Conservation (phyloP, 2,797 vertebrate species). For the Rhinichthys osculus region DNA sequence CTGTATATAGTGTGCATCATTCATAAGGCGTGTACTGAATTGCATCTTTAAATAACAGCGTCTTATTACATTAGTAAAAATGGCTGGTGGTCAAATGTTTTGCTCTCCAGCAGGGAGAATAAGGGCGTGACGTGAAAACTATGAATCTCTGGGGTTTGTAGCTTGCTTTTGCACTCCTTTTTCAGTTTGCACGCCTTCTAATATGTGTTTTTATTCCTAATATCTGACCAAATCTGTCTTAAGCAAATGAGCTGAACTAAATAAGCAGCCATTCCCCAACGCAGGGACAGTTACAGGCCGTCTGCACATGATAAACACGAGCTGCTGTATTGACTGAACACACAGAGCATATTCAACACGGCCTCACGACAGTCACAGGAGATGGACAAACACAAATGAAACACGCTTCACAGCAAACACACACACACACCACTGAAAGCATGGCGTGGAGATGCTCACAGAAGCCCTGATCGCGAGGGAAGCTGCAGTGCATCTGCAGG, state of each 20-base stretch:
- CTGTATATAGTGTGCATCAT: not conserved
- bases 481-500: constrained; percentile 76
- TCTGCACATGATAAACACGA: not conserved
- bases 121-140: not conserved
- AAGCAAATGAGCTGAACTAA: not conserved
- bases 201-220: not conserved
- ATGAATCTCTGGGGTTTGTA: not conserved
- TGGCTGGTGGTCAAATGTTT: not conserved
- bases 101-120: not conserved
- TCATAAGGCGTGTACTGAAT: not conserved
- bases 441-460: constrained; percentile 73
- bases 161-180: not conserved
- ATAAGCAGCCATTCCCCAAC: not conserved
- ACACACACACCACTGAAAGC: constrained; percentile 1
- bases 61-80: not conserved
- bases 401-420: constrained; percentile 31
- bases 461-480: constrained; percentile 79
- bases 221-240: not conserved
- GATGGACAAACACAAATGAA: constrained; percentile 33
- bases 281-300: not conserved
- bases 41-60: not conserved
- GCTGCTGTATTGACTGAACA: constrained; percentile 12
- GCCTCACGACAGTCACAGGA: not conserved
- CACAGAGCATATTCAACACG: constrained; percentile 19
- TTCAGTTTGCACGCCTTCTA: too few species aligned